Base-by-base conservation (phyloP, 2,888 invertebrate genomes). In the Parnassius mnemosyne region DNA sequence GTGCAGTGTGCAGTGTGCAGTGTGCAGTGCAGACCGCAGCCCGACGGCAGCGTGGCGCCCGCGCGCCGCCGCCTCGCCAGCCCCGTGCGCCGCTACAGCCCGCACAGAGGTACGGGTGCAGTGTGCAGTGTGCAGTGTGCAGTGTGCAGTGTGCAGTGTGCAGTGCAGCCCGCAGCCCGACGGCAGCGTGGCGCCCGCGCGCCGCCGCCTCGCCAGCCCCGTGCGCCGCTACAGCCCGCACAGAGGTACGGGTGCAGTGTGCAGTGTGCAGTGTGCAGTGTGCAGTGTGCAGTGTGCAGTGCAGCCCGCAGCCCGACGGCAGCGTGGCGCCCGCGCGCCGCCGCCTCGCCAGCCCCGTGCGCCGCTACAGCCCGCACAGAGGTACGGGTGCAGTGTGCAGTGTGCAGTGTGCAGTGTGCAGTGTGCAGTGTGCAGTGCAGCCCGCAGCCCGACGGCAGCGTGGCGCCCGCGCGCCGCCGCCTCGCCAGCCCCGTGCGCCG, bases 141-240 rank as follows among this genome's bases (percentile, higher is more conserved):
- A 16, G 16, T 16, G 16, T n/a, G n/a, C n/a, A n/a, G n/a, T n/a
- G n/a, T n/a, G n/a, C n/a, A n/a, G 95, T 98, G n/a, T n/a, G n/a
- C n/a, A n/a, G 67, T 97, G 97, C 63, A 98, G 98, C 46, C 95
- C 98, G 73, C 96, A 97, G 69, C 92, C 96, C 64, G 97, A 97
- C 84, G 97, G 97, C 10, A 92, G 94, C 52, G 94, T 96, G 49
- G 94, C 93, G 57, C 92, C 95, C 59, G 92, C 92, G 0, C 89
- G 95, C 3, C 93, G 95, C 64, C 93, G 96, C 47, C 87, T 96
- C 52, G 92, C 95, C 66, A 96, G 96, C 75, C 96, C 97, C 0
- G 94, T 96, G 0, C 87, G 97, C 59, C 88, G 96, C 65, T 97
- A 95, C 87, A 96, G 96, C 81, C 96, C 96, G 34, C 95, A 94